Base-by-base conservation (phyloP, 2,113 vertebrate genomes). In the Orientallactaga bullata region DNA sequence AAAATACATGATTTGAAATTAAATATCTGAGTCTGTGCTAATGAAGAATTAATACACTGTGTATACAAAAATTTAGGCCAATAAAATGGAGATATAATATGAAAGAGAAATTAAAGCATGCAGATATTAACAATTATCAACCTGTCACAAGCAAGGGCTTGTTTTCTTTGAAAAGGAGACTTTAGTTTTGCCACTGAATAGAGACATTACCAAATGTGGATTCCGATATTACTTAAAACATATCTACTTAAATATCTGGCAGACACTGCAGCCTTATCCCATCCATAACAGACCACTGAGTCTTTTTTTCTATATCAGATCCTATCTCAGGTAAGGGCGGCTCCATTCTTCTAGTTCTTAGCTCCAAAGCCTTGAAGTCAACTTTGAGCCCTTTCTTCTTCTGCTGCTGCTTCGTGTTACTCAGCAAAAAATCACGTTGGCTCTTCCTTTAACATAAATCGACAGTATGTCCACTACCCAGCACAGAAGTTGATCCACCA, bases 1-100 rank as follows among this genome's bases (percentile, higher is more conserved):
- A 55, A 61, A 93, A 93, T 60, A n/a, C 28, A 39, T 58, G n/a
- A 68, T 90, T 85, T 78, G 78, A 60, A 93, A 85, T 89, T 91
- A 74, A 82, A 74, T 89, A 87, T 85, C 24, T 21, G 55, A 16
- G 2, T 55, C 26, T 90, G 20, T 65, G n/a, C 23, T 60, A 63
- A 90, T 71, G 28, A 91, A 26, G 26, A 88, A 32, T 24, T 39
- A 35, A 77, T 61, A 79, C 11, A 42, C 20, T n/a, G 10, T 24
- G 10, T 42, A 21, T 37, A 51, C 37, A 68, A 88, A 71, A 35
- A 13, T 42, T 60, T 85, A 42, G 55, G 30, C 71, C 47, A 73
- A 73, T 90, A 90, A 68, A 89, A 78, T 47, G n/a, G 51, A 89
- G 72, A 76, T 69, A 7, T 17, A 15, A 73, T 93, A 94, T 83